These are phyloP conservation scores for Parnassius smintheus DNA, from an alignment of 2,888 invertebrate species.

Conservation along the genomic window DNA sequence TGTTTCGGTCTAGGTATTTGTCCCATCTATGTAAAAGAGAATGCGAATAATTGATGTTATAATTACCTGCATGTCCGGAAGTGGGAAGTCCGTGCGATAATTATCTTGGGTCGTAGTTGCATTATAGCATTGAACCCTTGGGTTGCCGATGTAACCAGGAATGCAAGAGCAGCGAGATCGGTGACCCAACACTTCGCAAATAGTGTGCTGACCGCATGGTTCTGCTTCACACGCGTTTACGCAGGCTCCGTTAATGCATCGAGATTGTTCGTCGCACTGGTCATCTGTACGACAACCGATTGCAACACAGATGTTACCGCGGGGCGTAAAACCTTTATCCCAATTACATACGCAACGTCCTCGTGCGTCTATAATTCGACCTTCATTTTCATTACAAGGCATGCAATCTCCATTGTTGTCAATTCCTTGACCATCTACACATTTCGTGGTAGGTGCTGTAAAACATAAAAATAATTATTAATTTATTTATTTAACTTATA, in stretches of 20 bases:
- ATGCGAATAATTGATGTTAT: too few species aligned
- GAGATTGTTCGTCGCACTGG: conserved; percentile 89
- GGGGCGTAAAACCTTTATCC: conserved; percentile 88
- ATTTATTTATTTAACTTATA: not conserved
- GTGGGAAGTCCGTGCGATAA: conserved; percentile 90
- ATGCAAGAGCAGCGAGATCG: conserved; percentile 89
- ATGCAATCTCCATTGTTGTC: conserved; percentile 89
- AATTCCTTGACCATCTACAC: conserved; percentile 88
- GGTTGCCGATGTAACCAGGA: conserved; percentile 88
- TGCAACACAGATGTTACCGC: conserved; percentile 89
- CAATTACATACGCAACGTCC: conserved; percentile 92
- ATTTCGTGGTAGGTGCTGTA: conserved; percentile 82
- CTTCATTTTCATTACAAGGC: conserved; percentile 86
- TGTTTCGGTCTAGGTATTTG: too few species aligned
- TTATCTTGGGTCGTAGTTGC: conserved; percentile 54
- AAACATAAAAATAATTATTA: conserved; percentile 4
- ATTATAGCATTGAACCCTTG: conserved; percentile 86
- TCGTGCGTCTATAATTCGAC: conserved; percentile 87
- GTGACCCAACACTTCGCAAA: conserved; percentile 89
- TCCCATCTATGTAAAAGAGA: too few species aligned
- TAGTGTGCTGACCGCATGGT: conserved; percentile 87
- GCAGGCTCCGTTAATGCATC: conserved; percentile 89
- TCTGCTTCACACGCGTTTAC: conserved; percentile 89
- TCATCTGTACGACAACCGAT: conserved; percentile 86
- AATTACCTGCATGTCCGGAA: conserved; percentile 86